phyloP scores from a whole-genome alignment of 1,140 invertebrate genomes.

The Macrosteles quadrilineatus region DNA sequence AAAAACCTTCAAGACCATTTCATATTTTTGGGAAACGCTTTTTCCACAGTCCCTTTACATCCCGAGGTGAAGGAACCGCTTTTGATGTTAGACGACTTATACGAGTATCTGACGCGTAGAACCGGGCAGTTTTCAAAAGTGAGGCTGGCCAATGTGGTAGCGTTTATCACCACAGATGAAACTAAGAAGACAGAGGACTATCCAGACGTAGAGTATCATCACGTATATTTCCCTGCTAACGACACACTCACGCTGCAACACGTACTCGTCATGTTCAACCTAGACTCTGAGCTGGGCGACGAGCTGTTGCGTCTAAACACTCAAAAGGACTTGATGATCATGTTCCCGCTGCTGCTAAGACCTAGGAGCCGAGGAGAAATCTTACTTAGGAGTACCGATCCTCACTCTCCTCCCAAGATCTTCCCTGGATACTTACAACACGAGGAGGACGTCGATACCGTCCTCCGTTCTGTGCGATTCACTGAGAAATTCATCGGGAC shows the following conservation, averaged over 20 bases:
- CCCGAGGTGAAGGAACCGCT: constrained; percentile 1
- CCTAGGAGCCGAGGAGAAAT: constrained; percentile 60
- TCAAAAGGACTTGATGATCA: constrained; percentile 44
- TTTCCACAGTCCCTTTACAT: constrained; percentile 23
- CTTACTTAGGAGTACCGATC: constrained; percentile 57
- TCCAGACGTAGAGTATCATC: constrained; percentile 46
- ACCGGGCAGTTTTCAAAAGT: constrained; percentile 51
- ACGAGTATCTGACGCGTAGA: constrained; percentile 52
- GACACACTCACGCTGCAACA: constrained; percentile 21
- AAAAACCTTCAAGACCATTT: constrained; percentile 57
- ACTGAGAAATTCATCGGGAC: constrained; percentile 45
- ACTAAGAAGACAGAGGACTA: constrained; percentile 46
- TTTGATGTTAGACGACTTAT: constrained; percentile 51
- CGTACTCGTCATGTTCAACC: constrained; percentile 12
- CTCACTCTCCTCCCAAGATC: constrained; percentile 65
- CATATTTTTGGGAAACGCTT: constrained; percentile 43
- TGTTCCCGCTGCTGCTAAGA: constrained; percentile 52
- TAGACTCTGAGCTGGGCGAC: constrained; percentile 11
- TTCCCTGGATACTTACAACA: constrained; percentile 66
- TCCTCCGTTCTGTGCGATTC: constrained; percentile 53
- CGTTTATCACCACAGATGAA: constrained; percentile 47
- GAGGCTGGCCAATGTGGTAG: constrained; percentile 49
- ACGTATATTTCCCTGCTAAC: constrained; percentile 27
- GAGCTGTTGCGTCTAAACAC: constrained; percentile 4
- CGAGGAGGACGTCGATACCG: constrained; percentile 51